These are phyloP conservation scores for Nomada flava DNA, from an alignment of 2,888 invertebrate genomes.

Conservation along the genomic window DNA sequence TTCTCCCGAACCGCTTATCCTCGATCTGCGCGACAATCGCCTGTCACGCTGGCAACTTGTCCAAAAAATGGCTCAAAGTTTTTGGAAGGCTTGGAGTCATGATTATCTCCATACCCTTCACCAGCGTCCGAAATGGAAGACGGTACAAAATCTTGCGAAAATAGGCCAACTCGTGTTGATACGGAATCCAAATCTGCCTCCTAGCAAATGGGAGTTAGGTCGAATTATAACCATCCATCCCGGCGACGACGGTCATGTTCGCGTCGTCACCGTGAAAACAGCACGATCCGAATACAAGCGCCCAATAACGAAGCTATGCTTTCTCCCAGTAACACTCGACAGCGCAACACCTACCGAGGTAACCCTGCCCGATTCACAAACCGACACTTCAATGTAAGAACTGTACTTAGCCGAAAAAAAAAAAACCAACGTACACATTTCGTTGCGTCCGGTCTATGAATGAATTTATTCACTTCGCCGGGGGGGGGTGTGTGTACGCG, in stretches of 20 bases:
- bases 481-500: no score
- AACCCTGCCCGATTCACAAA: no score
- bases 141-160: neutral
- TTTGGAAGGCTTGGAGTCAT: neutral
- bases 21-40: neutral
- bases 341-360: no score
- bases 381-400: no score
- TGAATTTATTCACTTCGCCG: no score
- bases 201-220: constrained; percentile 2
- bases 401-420: no score
- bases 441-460: no score
- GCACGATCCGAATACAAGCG: no score
- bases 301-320: no score
- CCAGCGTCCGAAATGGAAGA: constrained; percentile 10
- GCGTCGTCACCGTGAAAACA: no score
- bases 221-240: neutral
- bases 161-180: constrained; percentile 2
- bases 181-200: neutral
- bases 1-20: neutral
- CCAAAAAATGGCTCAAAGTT: neutral
- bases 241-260: neutral
- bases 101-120: constrained; percentile 15
- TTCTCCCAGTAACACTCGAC: no score
- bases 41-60: constrained; percentile 11
- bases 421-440: no score